Evolutionary conservation across 2,888 invertebrate genomes (phyloP), one percentile per base, ranked within the genome.

Genomic region (Pollenia amentaria): DNA sequence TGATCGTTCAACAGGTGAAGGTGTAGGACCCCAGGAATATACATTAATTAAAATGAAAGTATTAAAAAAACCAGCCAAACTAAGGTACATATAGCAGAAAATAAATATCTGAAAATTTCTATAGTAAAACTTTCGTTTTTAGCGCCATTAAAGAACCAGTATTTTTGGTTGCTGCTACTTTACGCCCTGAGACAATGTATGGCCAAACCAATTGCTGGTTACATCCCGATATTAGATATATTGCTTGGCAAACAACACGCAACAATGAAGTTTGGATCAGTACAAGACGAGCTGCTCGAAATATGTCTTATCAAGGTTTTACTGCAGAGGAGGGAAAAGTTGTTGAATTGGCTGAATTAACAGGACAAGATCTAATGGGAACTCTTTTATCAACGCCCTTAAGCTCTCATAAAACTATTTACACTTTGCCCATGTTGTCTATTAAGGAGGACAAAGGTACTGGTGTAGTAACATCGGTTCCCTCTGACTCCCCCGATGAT

Each of bases 171-270:
- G 99, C 99, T 18, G 99, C 99, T 10, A 99, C 99, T 7, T 94
- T 99, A n/a, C 95, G 99, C 84, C 99, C 99, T 1, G 99, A 99
- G 94, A 99, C 99, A 1, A 99, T 99, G 99, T 99, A 99, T 92
- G 99, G 99, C 0, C 99, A 99, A 94, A 99, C 99, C 0, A 99
- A 99, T 92, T 99, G 99, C 93, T 99, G 99, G 99, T 93, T 99
- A 4, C 97, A 97, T 91, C 99, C 99, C 0, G 98, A 99, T 91
- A 97, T 99, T 92, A 96, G 95, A 88, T 99, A 99, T 92, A 95
- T 99, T 88, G 98, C 97, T 1, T 97, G 98, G 92, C 95, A 96
- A 91, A 96, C 96, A 0, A 94, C 95, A 14, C 94, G 94, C 57
- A 94, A 95, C 55, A 94, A 94, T 64, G 98, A 98, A 87, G 94